These are phyloP conservation scores for Macaria liturata DNA, from an alignment of 2,888 invertebrate genomes.

Conservation along the genomic window DNA sequence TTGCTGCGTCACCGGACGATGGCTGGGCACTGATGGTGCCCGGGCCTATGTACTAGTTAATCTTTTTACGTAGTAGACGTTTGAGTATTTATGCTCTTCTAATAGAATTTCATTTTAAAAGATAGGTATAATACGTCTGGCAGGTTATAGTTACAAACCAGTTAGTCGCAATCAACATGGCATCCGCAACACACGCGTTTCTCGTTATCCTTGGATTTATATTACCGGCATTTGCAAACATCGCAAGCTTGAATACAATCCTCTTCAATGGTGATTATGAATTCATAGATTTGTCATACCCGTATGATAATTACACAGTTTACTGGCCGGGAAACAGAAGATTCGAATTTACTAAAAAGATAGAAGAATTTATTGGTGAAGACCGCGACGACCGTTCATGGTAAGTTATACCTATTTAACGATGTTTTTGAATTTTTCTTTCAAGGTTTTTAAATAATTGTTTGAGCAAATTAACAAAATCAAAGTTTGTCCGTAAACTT, in stretches of 20 bases:
- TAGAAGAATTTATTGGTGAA: constrained; percentile 30
- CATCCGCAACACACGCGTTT: constrained; percentile 31
- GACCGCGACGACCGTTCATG: constrained; percentile 47
- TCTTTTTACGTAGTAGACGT: too few species aligned
- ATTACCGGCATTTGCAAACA: constrained; percentile 17
- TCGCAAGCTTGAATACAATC: constrained; percentile 44
- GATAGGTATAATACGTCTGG: too few species aligned
- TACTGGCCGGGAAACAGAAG: constrained; percentile 51
- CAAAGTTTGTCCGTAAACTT: too few species aligned
- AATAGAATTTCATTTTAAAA: too few species aligned
- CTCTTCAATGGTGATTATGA: constrained; percentile 57
- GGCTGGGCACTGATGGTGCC: too few species aligned
- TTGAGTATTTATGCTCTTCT: too few species aligned
- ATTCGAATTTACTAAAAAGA: constrained; percentile 55
- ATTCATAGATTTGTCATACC: constrained; percentile 59
- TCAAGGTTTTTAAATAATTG: too few species aligned
- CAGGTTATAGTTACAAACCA: too few species aligned
- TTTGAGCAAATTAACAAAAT: too few species aligned
- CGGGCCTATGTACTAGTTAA: too few species aligned
- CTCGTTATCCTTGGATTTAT: constrained; percentile 24
- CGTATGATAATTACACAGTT: constrained; percentile 55
- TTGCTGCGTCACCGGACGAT: too few species aligned
- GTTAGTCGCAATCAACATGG: constrained; percentile 38
- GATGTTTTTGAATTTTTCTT: too few species aligned
- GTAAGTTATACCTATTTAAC: constrained; percentile 41